Conservation (phyloP, 2,113 vertebrate species). For the Platycercus adscitus region DNA sequence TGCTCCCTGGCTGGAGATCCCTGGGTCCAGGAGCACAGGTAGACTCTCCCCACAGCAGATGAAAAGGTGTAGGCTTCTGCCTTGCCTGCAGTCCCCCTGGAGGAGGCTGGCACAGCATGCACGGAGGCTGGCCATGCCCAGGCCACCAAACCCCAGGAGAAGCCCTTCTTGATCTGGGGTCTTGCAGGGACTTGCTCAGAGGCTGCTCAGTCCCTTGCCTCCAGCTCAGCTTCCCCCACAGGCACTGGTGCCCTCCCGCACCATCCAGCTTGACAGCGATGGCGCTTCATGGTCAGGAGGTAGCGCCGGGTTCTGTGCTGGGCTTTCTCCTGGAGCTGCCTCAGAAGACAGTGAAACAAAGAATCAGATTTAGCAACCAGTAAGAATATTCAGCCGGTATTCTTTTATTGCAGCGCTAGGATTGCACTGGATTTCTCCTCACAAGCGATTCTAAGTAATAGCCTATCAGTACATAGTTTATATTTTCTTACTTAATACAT, state of each 20-base stretch:
- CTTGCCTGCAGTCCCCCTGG: rapidly evolving
- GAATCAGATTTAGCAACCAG: too few relatives aligned
- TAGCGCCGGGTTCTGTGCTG: neutral
- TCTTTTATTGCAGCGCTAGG: too few relatives aligned
- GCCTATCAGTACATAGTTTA: too few relatives aligned
- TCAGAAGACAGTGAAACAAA: neutral
- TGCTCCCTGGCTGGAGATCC: neutral
- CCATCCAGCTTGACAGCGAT: neutral
- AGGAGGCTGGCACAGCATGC: rapidly evolving
- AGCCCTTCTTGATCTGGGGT: neutral
- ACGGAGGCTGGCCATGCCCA: neutral
- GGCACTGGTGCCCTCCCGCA: neutral
- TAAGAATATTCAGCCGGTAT: too few relatives aligned
- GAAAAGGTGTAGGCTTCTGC: rapidly evolving
- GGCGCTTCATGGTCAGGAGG: neutral
- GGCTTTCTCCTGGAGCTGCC: neutral
- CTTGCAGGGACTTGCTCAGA: neutral
- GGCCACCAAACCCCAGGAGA: neutral
- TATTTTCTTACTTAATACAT: too few relatives aligned
- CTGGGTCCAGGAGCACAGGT: rapidly evolving
- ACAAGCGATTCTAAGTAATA: too few relatives aligned
- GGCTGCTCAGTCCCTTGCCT: neutral
- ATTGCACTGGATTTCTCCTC: too few relatives aligned
- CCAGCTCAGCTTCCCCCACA: neutral
- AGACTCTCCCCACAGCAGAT: neutral